These are phyloP conservation scores for Papilio machaon DNA, from an alignment of 1,140 invertebrate species.

Conservation along the genomic window DNA sequence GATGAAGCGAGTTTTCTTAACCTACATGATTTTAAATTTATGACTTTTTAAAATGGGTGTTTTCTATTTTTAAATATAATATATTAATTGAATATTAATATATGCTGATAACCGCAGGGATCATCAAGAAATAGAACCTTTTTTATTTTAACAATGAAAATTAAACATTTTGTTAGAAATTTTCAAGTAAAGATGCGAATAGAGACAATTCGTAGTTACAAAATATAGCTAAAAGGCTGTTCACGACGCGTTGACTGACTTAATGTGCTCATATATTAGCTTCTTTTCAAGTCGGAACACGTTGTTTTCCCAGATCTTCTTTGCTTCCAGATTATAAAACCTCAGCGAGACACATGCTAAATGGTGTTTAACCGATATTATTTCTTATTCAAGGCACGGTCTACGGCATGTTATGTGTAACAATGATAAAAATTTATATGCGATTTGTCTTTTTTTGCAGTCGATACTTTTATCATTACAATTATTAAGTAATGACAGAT, in stretches of 20 bases:
- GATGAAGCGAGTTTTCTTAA: neutral
- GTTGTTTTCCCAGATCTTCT: neutral
- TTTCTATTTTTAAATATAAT: no score
- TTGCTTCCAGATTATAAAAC: neutral
- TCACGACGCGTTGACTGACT: constrained; percentile 3
- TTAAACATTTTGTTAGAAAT: neutral
- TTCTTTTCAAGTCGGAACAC: constrained; percentile 5
- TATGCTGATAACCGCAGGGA: no score
- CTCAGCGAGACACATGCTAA: neutral
- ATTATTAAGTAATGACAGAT: no score
- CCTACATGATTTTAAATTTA: neutral
- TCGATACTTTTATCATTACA: no score
- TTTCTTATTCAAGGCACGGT: neutral
- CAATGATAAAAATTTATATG: no score
- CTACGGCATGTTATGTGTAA: neutral
- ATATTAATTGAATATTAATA: no score
- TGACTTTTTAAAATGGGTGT: neutral
- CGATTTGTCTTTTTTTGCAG: no score
- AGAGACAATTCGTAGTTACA: neutral
- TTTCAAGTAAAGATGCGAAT: neutral
- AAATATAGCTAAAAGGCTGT: constrained; percentile 13
- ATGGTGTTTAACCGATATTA: neutral
- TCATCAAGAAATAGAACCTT: no score
- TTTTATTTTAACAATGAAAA: neutral
- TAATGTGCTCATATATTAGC: neutral